Base-by-base conservation (phyloP, 1,140 invertebrate species). In the Akabosia matsudoensis region DNA sequence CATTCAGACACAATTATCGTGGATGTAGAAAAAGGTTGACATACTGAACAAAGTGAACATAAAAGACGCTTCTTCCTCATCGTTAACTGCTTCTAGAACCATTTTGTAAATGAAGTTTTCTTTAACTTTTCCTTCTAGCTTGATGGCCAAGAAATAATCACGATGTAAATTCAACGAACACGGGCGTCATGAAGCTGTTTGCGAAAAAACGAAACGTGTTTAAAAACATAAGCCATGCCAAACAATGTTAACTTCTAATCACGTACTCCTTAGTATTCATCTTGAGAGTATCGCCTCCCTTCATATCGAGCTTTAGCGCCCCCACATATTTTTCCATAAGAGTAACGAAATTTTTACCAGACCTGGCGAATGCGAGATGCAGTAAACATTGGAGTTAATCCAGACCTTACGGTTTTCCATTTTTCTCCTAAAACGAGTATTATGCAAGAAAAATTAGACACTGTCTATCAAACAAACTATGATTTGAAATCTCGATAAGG, bases 361-460 rank as follows among this genome's bases (percentile, higher is more conserved):
- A n/a, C 54, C 4, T 24, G 14, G 14, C 54, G 10, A 22, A 56
- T 56, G 3, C 54, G 10, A 4, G 54, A 56, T 10, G 10, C 3
- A n/a, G 54, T 64, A 30, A 74, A 67, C 28, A 31, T 37, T 33
- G 74, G 74, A 33, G 54, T 61, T 13, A 67, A 1, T 33, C 1
- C 10, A 64, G 30, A 31, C 26, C 74, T 3, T 7, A 74, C 56
- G 24, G 22, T 45, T 74, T 67, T 74, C 74, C 74, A 74, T 33
- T 85, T 83, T 14, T 85, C 54, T 13, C 54, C 54, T 56, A 74
- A 74, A 74, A 22, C 22, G 4, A 56, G 13, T 45, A 45, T 45
- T 45, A 45, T 45, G 37, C 37, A n/a, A n/a, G n/a, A n/a, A n/a
- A n/a, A n/a, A n/a, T n/a, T n/a, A n/a, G n/a, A n/a, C n/a, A n/a